These are phyloP conservation scores for Bagarius yarrelli DNA, from an alignment of 2,113 vertebrate species.

Conservation along the genomic window DNA sequence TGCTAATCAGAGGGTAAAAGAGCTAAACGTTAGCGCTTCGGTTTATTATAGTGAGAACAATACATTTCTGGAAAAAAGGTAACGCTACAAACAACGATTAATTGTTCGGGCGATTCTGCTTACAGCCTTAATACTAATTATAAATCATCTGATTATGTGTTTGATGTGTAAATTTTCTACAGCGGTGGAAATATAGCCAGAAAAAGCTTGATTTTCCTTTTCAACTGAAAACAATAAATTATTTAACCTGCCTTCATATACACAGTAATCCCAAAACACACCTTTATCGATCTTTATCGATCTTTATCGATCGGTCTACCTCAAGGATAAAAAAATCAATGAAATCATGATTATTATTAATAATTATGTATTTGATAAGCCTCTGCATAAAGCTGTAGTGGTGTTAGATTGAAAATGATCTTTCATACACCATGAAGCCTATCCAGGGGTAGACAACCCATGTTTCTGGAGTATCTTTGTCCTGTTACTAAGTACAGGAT, in stretches of 20 bases:
- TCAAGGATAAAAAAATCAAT: too few relatives aligned
- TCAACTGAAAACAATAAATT: slow-evolving; percentile 16
- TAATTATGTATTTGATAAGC: slow-evolving; percentile 5
- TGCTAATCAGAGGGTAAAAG: neutral
- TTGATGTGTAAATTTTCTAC: slow-evolving; percentile 29
- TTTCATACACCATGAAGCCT: neutral
- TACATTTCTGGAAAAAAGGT: neutral
- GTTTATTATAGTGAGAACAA: neutral
- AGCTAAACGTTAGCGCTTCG: neutral
- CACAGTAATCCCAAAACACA: neutral
- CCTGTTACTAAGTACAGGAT: too few relatives aligned
- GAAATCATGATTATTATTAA: too few relatives aligned
- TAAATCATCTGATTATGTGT: slow-evolving; percentile 9
- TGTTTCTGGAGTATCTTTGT: too few relatives aligned
- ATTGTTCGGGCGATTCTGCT: neutral
- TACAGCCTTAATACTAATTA: neutral
- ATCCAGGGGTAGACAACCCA: too few relatives aligned
- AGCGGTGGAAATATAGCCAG: neutral
- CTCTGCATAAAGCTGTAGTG: neutral
- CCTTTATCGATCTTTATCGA: too few relatives aligned
- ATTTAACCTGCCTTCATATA: slow-evolving; percentile 7
- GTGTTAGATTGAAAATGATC: neutral
- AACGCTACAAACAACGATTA: neutral
- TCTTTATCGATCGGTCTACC: too few relatives aligned
- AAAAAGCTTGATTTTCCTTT: neutral